Conservation (phyloP, 1,140 invertebrate species). For the Polypedilum vanderplanki region DNA sequence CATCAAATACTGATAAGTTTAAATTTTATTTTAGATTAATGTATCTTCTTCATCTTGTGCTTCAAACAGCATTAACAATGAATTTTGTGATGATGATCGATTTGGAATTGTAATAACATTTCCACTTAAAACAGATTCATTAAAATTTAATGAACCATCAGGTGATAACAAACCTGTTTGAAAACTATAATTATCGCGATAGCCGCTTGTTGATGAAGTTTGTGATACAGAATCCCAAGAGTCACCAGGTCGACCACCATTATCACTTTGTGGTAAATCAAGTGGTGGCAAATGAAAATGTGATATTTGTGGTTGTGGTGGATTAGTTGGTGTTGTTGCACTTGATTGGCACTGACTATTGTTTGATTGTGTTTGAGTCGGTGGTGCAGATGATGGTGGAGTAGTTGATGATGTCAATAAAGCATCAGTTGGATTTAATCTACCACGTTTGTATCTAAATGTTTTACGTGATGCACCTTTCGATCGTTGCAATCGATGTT, state of each 20-base stretch:
- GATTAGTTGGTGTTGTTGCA: conserved; percentile 5
- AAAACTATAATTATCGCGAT: conserved; percentile 56
- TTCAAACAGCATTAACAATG: conserved; percentile 61
- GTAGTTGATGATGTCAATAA: conserved; percentile 33
- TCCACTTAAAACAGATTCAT: background rate
- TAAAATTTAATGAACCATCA: conserved; percentile 37
- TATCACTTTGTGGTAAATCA: conserved; percentile 34
- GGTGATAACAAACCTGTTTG: conserved; percentile 51
- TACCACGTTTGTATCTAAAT: conserved; percentile 77
- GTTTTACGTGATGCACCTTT: conserved; percentile 92
- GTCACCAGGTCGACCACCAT: conserved; percentile 44
- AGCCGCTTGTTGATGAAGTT: conserved; percentile 74
- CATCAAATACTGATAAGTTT: conserved; percentile 27
- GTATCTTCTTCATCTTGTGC: conserved; percentile 63
- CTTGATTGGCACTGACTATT: conserved; percentile 7
- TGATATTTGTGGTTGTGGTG: background rate
- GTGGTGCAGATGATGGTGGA: conserved; percentile 38
- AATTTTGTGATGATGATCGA: conserved; percentile 55
- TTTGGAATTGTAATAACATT: conserved; percentile 40
- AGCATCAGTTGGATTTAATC: conserved; percentile 42
- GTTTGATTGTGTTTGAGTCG: conserved; percentile 33
- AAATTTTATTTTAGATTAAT: conserved; percentile 50
- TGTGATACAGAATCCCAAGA: conserved; percentile 72
- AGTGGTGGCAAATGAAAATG: conserved; percentile 31
- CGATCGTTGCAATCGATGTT: conserved; percentile 74